Base-by-base conservation (phyloP, 2,888 invertebrate species). In the Apamea sordens region DNA sequence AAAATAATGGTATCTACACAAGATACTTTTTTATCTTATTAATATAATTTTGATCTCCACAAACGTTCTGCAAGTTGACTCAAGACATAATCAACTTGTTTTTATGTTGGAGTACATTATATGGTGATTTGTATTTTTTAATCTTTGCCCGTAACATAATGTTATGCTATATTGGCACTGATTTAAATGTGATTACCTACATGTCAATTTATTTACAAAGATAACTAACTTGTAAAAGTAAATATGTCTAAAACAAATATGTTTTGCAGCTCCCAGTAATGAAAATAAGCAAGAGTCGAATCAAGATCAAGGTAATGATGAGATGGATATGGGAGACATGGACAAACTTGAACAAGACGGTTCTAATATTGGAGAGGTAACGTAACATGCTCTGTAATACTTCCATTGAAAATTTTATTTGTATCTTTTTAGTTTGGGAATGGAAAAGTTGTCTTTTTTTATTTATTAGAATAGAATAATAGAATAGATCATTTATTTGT, bases 281-380 rank as follows among this genome's bases (percentile, higher is more conserved):
- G 95, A 96, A 65, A 90, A 83, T n/a, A 96, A 96, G 76, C 94
- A 94, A 80, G 96, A 96, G 47, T 85, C 92, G 0, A 89, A 89
- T 24, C 93, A 93, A 53, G 96, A 96, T 5, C 95, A 95, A 32
- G 95, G 96, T 0, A 91, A 92, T 0, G 96, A 97, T 82, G 96
- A 97, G 81, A 96, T 97, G 96, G 97, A 97, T 68, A 96, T 97
- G 92, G 96, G 95, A 8, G 97, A 97, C 69, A 97, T 97, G 96
- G 97, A 97, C 82, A 97, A 97, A 86, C 90, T 97, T 8, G 97
- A 97, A 90, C 97, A 97, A 85, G 97, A 97, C 77, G 90, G 95
- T 11, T 95, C 95, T 10, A 97, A 97, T 82, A 97, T 97, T 90
- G 97, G 97, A 85, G 97, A 97, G 95, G 97, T 71, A 36, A 63